phyloP scores from a whole-genome alignment of 2,113 vertebrate genomes.

The Peromyscus leucopus region DNA sequence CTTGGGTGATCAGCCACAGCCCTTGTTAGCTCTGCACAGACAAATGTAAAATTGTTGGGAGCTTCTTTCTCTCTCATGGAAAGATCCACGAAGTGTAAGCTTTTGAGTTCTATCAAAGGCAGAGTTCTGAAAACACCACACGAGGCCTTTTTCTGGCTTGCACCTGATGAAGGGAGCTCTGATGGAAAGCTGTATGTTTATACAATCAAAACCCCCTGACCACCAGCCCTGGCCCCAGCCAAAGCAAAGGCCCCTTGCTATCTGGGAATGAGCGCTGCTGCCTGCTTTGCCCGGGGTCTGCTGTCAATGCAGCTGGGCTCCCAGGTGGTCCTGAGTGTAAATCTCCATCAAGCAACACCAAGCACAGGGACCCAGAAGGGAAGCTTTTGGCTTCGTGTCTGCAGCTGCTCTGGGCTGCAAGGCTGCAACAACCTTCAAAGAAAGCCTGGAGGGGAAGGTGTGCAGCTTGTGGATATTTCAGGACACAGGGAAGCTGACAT shows the following conservation, averaged over 20 bases:
- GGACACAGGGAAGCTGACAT: not conserved
- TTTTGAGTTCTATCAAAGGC: not conserved
- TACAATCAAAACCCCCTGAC: not conserved
- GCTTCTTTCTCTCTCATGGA: not conserved
- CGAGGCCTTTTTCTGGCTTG: not conserved
- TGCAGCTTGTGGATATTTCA: not conserved
- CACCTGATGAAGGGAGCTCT: not conserved
- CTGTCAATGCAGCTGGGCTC: not conserved
- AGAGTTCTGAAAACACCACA: not conserved
- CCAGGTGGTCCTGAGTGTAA: fast-evolving
- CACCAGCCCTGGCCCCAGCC: not conserved
- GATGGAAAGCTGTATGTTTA: not conserved
- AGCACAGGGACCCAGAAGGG: not conserved
- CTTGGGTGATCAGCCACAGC: not conserved
- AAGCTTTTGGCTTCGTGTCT: not conserved
- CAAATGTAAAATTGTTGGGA: not conserved
- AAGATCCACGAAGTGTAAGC: not conserved
- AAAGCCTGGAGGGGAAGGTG: not conserved
- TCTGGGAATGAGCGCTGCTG: not conserved
- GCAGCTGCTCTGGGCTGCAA: not conserved
- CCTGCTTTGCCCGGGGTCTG: not conserved
- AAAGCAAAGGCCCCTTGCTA: not conserved
- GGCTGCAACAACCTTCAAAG: not conserved
- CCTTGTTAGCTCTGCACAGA: not conserved
- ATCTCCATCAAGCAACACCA: fast-evolving